phyloP scores from a whole-genome alignment of 2,888 invertebrate species.

The Ormyrus thymus region DNA sequence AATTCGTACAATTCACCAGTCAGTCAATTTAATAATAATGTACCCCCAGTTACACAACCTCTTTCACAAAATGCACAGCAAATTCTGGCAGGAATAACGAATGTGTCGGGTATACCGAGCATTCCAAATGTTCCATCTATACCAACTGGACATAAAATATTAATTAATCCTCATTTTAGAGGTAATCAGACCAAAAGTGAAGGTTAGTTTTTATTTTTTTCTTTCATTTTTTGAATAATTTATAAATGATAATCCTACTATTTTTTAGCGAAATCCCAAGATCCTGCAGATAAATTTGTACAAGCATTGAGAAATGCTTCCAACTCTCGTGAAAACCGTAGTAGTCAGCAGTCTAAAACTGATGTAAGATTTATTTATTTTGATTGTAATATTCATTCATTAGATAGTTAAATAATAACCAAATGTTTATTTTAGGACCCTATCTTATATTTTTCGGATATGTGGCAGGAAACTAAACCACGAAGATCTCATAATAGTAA shows the following conservation, averaged over 20 bases:
- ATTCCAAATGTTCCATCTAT: slow-evolving; percentile 63
- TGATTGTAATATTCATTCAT: not conserved
- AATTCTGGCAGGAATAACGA: slow-evolving; percentile 34
- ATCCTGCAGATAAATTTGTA: slow-evolving; percentile 61
- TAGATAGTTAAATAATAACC: slow-evolving; percentile 15
- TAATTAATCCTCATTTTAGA: slow-evolving; percentile 83
- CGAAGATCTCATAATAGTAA: slow-evolving; percentile 62
- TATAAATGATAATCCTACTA: too few relatives aligned
- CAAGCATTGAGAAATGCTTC: slow-evolving; percentile 61
- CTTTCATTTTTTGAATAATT: too few relatives aligned
- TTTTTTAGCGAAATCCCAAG: slow-evolving; percentile 62
- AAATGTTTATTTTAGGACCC: slow-evolving; percentile 67
- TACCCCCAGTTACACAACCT: slow-evolving; percentile 50
- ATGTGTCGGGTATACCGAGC: slow-evolving; percentile 62
- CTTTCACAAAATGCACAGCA: slow-evolving; percentile 41
- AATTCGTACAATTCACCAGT: slow-evolving; percentile 53
- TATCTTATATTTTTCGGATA: slow-evolving; percentile 72
- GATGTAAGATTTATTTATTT: slow-evolving; percentile 65
- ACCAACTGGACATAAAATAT: slow-evolving; percentile 78
- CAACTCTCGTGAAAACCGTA: slow-evolving; percentile 63
- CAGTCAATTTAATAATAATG: slow-evolving; percentile 61
- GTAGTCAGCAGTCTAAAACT: slow-evolving; percentile 66
- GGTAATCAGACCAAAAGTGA: slow-evolving; percentile 78
- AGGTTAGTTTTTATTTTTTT: slow-evolving; percentile 71
- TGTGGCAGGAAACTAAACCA: slow-evolving; percentile 72